phyloP scores from a whole-genome alignment of 2,888 invertebrate genomes.

The Embidobia sp. region DNA sequence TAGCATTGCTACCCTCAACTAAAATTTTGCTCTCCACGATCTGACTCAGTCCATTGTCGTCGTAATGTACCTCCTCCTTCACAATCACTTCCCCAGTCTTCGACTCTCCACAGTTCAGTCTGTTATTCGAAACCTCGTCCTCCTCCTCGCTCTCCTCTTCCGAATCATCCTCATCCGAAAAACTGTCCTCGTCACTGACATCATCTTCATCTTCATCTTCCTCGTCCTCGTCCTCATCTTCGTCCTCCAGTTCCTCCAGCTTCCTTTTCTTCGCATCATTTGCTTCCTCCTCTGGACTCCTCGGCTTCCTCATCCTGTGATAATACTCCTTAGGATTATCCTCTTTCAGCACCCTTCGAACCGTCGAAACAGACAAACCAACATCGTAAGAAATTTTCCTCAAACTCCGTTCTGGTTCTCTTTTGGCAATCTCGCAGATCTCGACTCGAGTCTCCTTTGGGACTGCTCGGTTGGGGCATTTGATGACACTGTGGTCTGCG shows the following conservation, averaged over 20 bases:
- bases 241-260: background rate
- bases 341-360: constrained; percentile 12
- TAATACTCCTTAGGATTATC: background rate
- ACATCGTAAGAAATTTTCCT: constrained; percentile 29
- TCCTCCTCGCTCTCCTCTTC: no score
- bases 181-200: no score
- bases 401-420: constrained; percentile 18
- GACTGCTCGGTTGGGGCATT: constrained; percentile 7
- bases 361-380: constrained; percentile 14
- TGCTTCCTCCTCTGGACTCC: constrained; percentile 2
- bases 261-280: constrained; percentile 9
- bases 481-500: constrained; percentile 9
- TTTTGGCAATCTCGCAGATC: constrained; percentile 29
- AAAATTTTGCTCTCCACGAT: no score
- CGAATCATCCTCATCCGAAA: no score
- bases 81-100: no score
- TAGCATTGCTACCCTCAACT: no score
- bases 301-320: constrained; percentile 4
- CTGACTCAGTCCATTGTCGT: no score
- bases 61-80: no score
- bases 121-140: no score
- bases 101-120: no score
- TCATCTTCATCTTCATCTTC: background rate
- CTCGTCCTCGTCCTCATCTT: constrained; percentile 1
- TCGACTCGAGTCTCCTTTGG: constrained; percentile 28